These are phyloP conservation scores for Coregonus ussuriensis DNA, from an alignment of 2,797 vertebrate genomes.

Conservation along the genomic window DNA sequence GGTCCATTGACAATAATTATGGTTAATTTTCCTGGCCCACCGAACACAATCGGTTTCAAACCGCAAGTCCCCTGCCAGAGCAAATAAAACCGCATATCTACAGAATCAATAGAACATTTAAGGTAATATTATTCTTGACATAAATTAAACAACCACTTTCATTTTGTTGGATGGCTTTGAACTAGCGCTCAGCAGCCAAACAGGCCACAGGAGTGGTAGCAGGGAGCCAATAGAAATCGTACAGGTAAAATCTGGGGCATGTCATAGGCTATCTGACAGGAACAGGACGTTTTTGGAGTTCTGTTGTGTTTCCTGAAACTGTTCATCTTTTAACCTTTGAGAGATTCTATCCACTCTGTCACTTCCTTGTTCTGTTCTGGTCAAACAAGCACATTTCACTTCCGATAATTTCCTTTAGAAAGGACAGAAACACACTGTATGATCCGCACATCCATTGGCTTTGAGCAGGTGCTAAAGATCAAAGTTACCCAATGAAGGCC, in stretches of 20 bases:
- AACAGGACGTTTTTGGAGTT: conserved; percentile 17
- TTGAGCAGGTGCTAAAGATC: neutral
- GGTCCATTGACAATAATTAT: conserved; percentile 71
- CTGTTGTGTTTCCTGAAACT: conserved; percentile 26
- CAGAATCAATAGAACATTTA: conserved; percentile 46
- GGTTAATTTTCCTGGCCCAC: conserved; percentile 50
- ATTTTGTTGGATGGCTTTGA: conserved; percentile 28
- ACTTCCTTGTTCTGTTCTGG: conserved; percentile 16
- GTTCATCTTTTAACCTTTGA: conserved; percentile 25
- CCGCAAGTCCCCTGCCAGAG: conserved; percentile 51
- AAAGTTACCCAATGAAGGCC: neutral
- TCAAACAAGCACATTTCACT: neutral
- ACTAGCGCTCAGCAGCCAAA: conserved; percentile 11
- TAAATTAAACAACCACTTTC: conserved; percentile 50
- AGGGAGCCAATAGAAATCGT: conserved; percentile 1
- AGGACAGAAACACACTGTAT: too few relatives aligned
- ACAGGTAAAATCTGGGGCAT: neutral
- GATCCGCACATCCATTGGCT: neutral
- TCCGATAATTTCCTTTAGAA: too few relatives aligned
- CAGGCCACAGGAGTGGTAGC: conserved; percentile 1
- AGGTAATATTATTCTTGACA: conserved; percentile 50
- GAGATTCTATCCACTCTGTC: neutral
- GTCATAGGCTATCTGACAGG: conserved; percentile 9
- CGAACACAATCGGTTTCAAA: conserved; percentile 46
- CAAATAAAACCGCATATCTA: conserved; percentile 55